Conservation (phyloP, 2,888 invertebrate genomes). For the Perizoma affinitatum region DNA sequence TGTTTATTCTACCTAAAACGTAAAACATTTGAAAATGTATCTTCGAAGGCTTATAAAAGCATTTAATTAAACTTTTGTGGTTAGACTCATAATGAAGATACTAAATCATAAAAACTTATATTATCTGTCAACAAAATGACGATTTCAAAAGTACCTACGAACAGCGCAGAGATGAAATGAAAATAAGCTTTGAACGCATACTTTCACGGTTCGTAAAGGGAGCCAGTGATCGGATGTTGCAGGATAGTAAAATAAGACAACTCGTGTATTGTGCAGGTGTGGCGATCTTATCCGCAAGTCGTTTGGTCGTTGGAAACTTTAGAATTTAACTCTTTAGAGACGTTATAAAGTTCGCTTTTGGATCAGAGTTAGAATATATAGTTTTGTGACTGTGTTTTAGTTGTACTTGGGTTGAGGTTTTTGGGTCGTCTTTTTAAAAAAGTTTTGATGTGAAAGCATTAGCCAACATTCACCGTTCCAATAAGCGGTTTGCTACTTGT, state of each 20-base stretch:
- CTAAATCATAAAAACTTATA: too few relatives aligned
- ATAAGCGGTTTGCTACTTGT: too few relatives aligned
- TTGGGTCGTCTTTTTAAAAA: not conserved
- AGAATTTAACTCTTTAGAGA: conserved; percentile 12
- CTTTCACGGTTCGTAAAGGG: conserved; percentile 19
- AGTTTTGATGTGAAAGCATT: not conserved
- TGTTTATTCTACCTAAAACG: too few relatives aligned
- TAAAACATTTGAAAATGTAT: too few relatives aligned
- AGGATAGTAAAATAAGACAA: conserved; percentile 22
- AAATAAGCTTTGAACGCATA: conserved; percentile 39
- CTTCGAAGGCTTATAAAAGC: too few relatives aligned
- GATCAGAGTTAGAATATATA: not conserved
- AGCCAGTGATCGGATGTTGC: conserved; percentile 21
- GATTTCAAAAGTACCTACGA: not conserved
- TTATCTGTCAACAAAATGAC: too few relatives aligned
- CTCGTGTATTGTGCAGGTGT: conserved; percentile 21
- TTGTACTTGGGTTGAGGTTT: conserved; percentile 3
- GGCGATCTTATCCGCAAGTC: conserved; percentile 22
- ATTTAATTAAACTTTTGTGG: too few relatives aligned
- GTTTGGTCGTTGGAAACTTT: conserved; percentile 18
- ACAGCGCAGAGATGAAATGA: conserved; percentile 34
- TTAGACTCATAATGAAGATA: too few relatives aligned
- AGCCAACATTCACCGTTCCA: too few relatives aligned
- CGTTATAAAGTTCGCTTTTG: conserved; percentile 10
- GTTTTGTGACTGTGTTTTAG: conserved; percentile 4